Evolutionary conservation across 2,797 vertebrate species (phyloP).

Genomic region (Sparus aurata): DNA sequence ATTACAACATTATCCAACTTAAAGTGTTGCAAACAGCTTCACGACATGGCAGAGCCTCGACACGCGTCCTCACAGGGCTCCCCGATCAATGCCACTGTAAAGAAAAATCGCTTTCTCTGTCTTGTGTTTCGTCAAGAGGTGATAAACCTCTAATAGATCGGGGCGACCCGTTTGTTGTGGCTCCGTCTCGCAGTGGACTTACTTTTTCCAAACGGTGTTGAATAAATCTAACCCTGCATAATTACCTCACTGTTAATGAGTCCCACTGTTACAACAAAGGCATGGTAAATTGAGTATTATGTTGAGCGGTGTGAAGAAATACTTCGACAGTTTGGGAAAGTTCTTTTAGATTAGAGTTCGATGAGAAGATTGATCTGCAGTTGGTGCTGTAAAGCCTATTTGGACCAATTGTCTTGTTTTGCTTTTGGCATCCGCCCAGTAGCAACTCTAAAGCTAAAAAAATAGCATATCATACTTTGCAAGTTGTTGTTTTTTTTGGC

Average conservation of each 20-base stretch:
- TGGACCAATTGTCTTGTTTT: background rate
- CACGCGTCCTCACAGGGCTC: background rate
- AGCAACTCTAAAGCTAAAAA: background rate
- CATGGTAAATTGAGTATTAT: constrained; percentile 1
- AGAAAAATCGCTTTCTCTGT: constrained; percentile 2
- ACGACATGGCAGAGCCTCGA: background rate
- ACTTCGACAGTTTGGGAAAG: background rate
- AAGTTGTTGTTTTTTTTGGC: background rate
- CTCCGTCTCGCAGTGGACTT: constrained; percentile 4
- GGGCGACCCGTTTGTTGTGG: constrained; percentile 22
- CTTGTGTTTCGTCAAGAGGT: background rate
- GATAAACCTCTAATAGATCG: constrained; percentile 1
- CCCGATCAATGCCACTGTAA: constrained; percentile 3
- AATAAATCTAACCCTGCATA: constrained; percentile 17
- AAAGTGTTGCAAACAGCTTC: background rate
- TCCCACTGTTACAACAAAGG: background rate
- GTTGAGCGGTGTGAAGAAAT: background rate
- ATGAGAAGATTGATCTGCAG: background rate
- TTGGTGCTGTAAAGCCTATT: background rate
- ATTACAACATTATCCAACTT: no score
- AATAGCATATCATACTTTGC: background rate
- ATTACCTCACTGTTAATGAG: constrained; percentile 14
- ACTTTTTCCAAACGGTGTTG: constrained; percentile 14
- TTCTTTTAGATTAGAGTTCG: background rate
- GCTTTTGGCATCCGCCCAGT: background rate